Conservation (phyloP, 2,888 invertebrate species). For the Achlya flavicornis region DNA sequence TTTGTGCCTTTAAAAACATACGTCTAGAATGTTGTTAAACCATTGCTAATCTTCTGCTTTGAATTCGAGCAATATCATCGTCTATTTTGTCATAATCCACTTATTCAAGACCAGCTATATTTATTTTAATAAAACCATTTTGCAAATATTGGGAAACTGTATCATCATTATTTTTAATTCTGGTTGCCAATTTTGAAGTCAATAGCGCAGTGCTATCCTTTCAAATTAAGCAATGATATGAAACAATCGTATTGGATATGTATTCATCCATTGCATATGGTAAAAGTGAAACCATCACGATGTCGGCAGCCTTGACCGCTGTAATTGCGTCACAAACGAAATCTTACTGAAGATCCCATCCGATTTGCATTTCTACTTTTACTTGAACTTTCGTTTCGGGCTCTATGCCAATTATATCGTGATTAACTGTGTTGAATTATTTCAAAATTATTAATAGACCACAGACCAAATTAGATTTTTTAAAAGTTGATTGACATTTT, state of each 20-base stretch:
- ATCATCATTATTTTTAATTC: neutral
- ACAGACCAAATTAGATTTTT: neutral
- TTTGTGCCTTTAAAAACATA: neutral
- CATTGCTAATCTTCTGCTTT: neutral
- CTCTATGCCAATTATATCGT: conserved; percentile 41
- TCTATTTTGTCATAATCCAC: neutral
- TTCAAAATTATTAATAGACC: neutral
- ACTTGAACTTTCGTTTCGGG: conserved; percentile 65
- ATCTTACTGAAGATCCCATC: conserved; percentile 47
- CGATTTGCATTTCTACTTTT: conserved; percentile 70
- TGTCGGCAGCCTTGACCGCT: conserved; percentile 53
- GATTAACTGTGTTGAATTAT: conserved; percentile 26
- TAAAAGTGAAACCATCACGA: conserved; percentile 58
- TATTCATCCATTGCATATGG: conserved; percentile 13
- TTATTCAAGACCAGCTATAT: neutral
- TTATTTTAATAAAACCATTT: neutral
- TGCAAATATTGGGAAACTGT: neutral
- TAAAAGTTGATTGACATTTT: conserved; percentile 5
- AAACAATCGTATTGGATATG: conserved; percentile 7
- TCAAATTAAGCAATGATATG: conserved; percentile 13
- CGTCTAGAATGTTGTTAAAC: neutral
- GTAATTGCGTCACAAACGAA: conserved; percentile 60
- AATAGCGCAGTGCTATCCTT: neutral
- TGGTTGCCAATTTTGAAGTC: neutral
- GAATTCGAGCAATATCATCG: neutral